Base-by-base conservation (phyloP, 2,888 invertebrate species). In the Drymonia ruficornis region DNA sequence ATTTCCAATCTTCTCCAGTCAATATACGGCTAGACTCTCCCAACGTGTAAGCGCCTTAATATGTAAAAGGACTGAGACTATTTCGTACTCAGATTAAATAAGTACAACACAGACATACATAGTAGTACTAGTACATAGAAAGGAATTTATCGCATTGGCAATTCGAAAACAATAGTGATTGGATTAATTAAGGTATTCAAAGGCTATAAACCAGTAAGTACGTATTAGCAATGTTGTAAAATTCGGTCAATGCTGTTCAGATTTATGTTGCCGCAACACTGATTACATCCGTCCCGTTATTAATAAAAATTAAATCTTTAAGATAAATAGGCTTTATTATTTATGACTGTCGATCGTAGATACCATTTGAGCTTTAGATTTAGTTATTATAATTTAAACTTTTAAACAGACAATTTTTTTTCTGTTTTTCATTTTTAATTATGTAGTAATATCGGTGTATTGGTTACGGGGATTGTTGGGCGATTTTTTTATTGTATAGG, bases 201-300 rank as follows among this genome's bases (percentile, higher is more conserved):
- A 57, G 54, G 61, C 64, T 60, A 65, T 55, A 55, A 56, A 52
- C 52, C 56, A 13, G 28, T 23, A 45, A 9, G 53, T 58, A 61
- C 52, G 52, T 56, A 55, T 59, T 57, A 55, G 50, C 67, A 54
- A 53, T 49, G 51, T 49, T 50, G 56, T 58, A 58, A 54, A 70
- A 70, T 67, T 70, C 69, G 71, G 71, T 70, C 71, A 70, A 70
- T 70, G 69, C 68, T 65, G 65, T 70, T 65, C 61, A 53, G 65
- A 70, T 56, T 51, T 44, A 63, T 62, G 49, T 58, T 63, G 49
- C 60, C 55, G 59, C 51, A 56, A 53, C 52, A 55, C 56, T 56
- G 29, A 50, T 53, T 59, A 50, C 55, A 57, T 52, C 48, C 28
- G 36, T 56, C 52, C 60, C 19, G 57, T 53, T 52, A 52, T 36